Evolutionary conservation across 2,797 vertebrate genomes (phyloP), one percentile per base, ranked within the genome.

Genomic region (Arnoldichthys spilopterus): DNA sequence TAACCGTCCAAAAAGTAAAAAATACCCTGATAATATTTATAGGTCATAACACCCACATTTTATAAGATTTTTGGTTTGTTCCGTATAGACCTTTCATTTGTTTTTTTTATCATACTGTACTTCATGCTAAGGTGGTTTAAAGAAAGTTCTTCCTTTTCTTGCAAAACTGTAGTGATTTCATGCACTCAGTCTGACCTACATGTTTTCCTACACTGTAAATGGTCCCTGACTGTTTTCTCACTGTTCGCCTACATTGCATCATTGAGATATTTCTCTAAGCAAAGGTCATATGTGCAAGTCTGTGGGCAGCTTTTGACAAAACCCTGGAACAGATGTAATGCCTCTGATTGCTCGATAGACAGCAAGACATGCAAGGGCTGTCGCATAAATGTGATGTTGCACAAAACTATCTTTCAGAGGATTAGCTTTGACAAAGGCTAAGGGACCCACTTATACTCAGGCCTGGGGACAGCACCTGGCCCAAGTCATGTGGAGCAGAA

Each of bases 241-340:
- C 28, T 76, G 66, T 72, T 74, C 34, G 22, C 63, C 68, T 59
- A 45, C 32, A 76, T 72, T 49, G 59, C 56, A 43, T 71, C 67
- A 64, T n/a, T 71, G 40, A 58, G 28, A 59, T 49, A n/a, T 49
- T 61, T 71, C 73, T n/a, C 59, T 34, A 62, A 18, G 30, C 59
- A 62, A 32, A 62, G 59, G 30, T 54, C 22, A 6, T 40, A 9
- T 20, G n/a, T 9, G 43, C 26, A 16, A 20, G 40, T 43, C 63
- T 6, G 0, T 61, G n/a, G 32, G 45, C 51, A n/a, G 51, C 9
- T 72, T 51, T 67, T 72, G 68, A 67, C 74, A 51, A 59, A 76
- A 66, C 61, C 54, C 72, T 58, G 59, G 51, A 67, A 9, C 59
- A 53, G 53, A 54, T 11, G n/a, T 24, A 70, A 63, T 45, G 26